phyloP scores from a whole-genome alignment of 2,888 invertebrate genomes.

The Unio pictorum region DNA sequence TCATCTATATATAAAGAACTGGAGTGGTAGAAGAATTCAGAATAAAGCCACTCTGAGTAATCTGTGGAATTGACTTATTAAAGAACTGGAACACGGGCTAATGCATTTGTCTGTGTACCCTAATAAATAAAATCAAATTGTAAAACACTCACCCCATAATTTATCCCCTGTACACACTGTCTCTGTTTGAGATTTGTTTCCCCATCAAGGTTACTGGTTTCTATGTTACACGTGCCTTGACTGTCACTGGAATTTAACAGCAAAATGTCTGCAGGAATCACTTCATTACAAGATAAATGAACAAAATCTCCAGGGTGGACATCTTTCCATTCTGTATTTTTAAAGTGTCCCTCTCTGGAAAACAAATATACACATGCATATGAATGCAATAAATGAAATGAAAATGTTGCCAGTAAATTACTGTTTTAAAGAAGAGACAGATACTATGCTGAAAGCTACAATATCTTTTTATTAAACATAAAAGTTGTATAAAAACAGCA shows the following conservation, averaged over 20 bases:
- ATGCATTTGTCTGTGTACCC: background rate
- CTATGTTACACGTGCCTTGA: slow-evolving; percentile 91
- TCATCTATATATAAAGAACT: too few relatives aligned
- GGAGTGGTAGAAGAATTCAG: too few relatives aligned
- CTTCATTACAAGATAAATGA: slow-evolving; percentile 95
- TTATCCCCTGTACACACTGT: slow-evolving; percentile 85
- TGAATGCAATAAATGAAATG: background rate
- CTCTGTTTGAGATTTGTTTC: slow-evolving; percentile 96
- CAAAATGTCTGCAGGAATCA: slow-evolving; percentile 95
- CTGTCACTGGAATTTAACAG: slow-evolving; percentile 90
- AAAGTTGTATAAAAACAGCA: too few relatives aligned
- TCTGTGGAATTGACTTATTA: too few relatives aligned
- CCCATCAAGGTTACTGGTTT: slow-evolving; percentile 96
- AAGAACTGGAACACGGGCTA: too few relatives aligned
- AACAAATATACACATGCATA: background rate
- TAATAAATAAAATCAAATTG: background rate
- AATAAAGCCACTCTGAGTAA: too few relatives aligned
- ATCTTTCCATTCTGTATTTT: slow-evolving; percentile 90
- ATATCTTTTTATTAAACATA: too few relatives aligned
- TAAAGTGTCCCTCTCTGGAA: slow-evolving; percentile 64
- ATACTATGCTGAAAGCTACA: too few relatives aligned
- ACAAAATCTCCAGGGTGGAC: slow-evolving; percentile 94
- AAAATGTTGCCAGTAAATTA: too few relatives aligned
- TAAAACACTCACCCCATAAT: slow-evolving; percentile 77
- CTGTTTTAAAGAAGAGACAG: too few relatives aligned